Base-by-base conservation (phyloP, 2,797 vertebrate species). In the Sebastes glaucus region DNA sequence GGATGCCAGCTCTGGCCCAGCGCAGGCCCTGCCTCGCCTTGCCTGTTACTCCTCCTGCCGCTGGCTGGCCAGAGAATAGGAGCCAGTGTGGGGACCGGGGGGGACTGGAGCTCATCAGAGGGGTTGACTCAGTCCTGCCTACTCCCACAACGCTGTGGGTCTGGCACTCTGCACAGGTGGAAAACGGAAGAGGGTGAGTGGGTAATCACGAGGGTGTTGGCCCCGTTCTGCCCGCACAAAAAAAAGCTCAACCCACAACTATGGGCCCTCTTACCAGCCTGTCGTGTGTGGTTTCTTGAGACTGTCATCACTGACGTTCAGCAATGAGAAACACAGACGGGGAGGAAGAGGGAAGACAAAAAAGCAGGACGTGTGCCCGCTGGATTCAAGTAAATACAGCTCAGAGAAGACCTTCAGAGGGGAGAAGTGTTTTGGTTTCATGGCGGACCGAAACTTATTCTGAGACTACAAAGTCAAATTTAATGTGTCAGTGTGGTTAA, bases 131-230 rank as follows among this genome's bases (percentile, higher is more conserved):
- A 87, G 84, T 89, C 80, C 90, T 88, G 89, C 91, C 87, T 88
- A 76, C 65, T 93, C 82, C 87, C 81, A 84, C 83, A 81, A 71
- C 68, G 68, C 81, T 94, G 91, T 75, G 91, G 93, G 84, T 94
- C 94, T 94, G 93, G 93, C 93, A 92, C 88, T 70, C 82, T 81
- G 77, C 86, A 81, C 94, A 95, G 93, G 94, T 95, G 93, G 92
- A 94, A 93, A 94, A 93, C 83, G 87, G 92, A 94, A 89, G 90
- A 90, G 87, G 71, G 88, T 92, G 89, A 93, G 81, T 91, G 92
- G 91, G 89, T 91, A 91, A 93, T 93, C 90, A 89, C 25, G 73
- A 91, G 93, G 94, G 93, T 93, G 92, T 92, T 91, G 94, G 94
- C 94, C 91, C 72, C 18, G 63, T 83, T 89, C 82, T 91, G 83